Conservation (phyloP, 2,888 invertebrate species). For the Platycnemis pennipes region DNA sequence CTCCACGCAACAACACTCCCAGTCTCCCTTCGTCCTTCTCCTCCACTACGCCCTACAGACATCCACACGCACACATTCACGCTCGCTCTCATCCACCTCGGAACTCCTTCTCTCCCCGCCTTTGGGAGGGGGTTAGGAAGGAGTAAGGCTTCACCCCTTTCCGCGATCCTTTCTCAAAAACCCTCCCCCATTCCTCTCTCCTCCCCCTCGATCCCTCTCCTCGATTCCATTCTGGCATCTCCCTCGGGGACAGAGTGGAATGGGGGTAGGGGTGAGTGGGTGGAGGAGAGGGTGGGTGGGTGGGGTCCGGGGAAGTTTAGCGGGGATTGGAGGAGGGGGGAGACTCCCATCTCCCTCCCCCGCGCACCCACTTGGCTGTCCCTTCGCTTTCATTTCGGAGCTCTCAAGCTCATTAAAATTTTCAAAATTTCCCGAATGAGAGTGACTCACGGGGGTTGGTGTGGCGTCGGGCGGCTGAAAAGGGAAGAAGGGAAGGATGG, state of each 20-base stretch:
- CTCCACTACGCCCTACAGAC: background rate
- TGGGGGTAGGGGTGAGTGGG: background rate
- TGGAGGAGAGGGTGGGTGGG: background rate
- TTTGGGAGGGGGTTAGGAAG: background rate
- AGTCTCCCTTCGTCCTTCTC: background rate
- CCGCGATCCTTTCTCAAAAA: constrained; percentile 38
- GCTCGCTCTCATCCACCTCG: background rate
- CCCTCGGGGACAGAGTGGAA: background rate
- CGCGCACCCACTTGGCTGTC: constrained; percentile 40
- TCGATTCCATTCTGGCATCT: background rate
- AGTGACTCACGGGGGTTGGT: constrained; percentile 33
- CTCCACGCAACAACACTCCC: background rate
- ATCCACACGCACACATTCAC: background rate
- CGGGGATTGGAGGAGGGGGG: background rate
- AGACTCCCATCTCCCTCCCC: background rate
- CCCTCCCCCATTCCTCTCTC: background rate
- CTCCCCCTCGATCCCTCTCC: background rate
- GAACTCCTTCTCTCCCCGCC: background rate
- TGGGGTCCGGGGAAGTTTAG: background rate
- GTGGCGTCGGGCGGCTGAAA: background rate
- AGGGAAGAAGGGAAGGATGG: background rate
- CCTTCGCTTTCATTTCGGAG: constrained; percentile 67
- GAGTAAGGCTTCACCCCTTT: background rate
- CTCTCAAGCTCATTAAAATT: constrained; percentile 68
- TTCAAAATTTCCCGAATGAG: constrained; percentile 68